A percentile compares a stretch with the other conserved stretches of the same genome.
Conservation (phyloP, 2,113 vertebrate species). For the Urocynchramus pylzowi region DNA sequence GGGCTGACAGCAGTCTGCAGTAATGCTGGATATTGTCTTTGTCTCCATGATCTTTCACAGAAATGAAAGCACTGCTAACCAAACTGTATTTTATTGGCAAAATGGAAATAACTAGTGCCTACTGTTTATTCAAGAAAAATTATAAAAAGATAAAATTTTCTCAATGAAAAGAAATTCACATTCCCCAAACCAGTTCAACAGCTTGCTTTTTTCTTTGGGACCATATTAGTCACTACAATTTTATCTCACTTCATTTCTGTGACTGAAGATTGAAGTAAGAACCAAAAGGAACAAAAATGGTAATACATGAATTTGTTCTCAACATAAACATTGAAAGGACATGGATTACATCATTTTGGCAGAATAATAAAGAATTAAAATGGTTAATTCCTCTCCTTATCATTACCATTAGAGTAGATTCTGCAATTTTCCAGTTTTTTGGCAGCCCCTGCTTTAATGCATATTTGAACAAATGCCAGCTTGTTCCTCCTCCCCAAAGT, state of each 20-base stretch:
- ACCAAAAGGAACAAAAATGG: neutral
- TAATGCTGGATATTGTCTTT: neutral
- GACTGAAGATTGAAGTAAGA: neutral
- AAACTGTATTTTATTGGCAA: neutral
- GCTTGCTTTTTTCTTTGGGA: neutral
- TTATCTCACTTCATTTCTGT: neutral
- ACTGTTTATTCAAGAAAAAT: neutral
- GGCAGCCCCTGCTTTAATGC: neutral
- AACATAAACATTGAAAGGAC: conserved; percentile 5
- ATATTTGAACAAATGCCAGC: conserved; percentile 31
- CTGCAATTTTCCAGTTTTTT: neutral
- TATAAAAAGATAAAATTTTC: neutral
- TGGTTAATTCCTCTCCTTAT: conserved; percentile 16
- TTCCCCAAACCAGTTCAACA: neutral
- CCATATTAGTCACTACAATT: neutral
- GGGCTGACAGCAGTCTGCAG: neutral
- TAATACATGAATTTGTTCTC: neutral
- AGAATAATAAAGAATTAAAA: conserved; percentile 10
- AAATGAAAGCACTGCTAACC: neutral
- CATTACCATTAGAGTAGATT: neutral
- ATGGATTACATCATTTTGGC: neutral
- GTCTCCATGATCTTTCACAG: neutral
- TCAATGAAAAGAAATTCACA: neutral
- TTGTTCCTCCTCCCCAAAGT: neutral
- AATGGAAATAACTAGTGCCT: neutral